Evolutionary conservation across 1,140 invertebrate species (phyloP).

Genomic region (Holcopasites calliopsidis): DNA sequence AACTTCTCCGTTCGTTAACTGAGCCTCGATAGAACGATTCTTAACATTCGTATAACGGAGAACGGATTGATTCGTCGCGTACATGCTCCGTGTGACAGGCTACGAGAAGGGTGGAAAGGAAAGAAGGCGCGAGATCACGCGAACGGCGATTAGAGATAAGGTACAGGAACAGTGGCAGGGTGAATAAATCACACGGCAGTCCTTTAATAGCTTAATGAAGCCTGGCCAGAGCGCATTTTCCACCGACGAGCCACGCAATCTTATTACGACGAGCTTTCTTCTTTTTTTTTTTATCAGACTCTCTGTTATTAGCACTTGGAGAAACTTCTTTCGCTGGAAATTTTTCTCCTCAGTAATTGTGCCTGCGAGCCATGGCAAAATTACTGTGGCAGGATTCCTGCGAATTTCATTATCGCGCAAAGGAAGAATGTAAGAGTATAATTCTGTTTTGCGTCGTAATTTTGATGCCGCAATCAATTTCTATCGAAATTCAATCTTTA

Average conservation of each 20-base stretch:
- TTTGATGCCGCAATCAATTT: too few species aligned
- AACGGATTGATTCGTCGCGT: background rate
- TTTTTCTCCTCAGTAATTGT: too few species aligned
- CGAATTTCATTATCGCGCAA: too few species aligned
- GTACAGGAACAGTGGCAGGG: background rate
- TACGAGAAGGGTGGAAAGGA: background rate
- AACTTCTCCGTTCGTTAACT: too few species aligned
- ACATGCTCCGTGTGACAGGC: too few species aligned
- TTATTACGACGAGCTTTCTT: slow-evolving; percentile 16
- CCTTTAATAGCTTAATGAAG: slow-evolving; percentile 15
- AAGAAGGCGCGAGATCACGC: background rate
- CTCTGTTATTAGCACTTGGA: slow-evolving; percentile 1
- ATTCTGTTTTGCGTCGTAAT: too few species aligned
- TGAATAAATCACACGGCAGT: background rate
- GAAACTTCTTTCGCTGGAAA: too few species aligned
- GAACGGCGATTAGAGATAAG: background rate
- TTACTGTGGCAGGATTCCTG: too few species aligned
- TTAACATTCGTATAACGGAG: background rate
- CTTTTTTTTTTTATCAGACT: too few species aligned
- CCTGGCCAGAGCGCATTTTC: background rate
- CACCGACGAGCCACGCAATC: background rate
- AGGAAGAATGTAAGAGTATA: too few species aligned
- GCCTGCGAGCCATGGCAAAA: too few species aligned
- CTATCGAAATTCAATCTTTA: too few species aligned
- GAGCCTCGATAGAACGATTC: background rate